Conservation (phyloP, 2,113 vertebrate species). For the Leptocoma aspasia region DNA sequence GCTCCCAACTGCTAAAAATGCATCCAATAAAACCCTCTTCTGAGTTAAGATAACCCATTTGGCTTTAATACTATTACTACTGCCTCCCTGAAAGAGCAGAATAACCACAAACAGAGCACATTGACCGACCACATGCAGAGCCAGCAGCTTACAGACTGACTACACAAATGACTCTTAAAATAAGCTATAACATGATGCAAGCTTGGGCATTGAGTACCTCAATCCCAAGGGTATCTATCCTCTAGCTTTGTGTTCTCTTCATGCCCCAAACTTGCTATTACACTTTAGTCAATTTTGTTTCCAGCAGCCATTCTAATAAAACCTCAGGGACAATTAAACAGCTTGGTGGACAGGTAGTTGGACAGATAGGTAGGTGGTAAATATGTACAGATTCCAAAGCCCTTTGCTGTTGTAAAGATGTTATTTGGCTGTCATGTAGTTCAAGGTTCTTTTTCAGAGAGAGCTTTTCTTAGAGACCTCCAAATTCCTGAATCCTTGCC, state of each 20-base stretch:
- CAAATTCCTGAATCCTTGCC: neutral
- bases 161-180: neutral
- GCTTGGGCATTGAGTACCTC: neutral
- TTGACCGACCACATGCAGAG: fast-evolving
- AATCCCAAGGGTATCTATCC: neutral
- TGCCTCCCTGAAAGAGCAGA: neutral
- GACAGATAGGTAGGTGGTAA: neutral
- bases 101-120: neutral
- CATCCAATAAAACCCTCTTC: neutral
- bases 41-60: neutral
- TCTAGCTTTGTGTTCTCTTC: neutral
- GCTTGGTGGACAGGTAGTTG: neutral
- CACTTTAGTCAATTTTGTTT: neutral
- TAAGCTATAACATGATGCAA: neutral
- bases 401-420: neutral
- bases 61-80: neutral
- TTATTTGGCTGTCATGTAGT: neutral
- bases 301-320: neutral
- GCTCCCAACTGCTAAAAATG: neutral
- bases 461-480: neutral
- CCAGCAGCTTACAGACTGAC: neutral
- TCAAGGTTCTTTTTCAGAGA: neutral
- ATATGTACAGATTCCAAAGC: neutral
- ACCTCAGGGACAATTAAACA: neutral
- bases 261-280: neutral